Evolutionary conservation across 2,888 invertebrate species (phyloP).

Genomic region (Aphodius granarius): DNA sequence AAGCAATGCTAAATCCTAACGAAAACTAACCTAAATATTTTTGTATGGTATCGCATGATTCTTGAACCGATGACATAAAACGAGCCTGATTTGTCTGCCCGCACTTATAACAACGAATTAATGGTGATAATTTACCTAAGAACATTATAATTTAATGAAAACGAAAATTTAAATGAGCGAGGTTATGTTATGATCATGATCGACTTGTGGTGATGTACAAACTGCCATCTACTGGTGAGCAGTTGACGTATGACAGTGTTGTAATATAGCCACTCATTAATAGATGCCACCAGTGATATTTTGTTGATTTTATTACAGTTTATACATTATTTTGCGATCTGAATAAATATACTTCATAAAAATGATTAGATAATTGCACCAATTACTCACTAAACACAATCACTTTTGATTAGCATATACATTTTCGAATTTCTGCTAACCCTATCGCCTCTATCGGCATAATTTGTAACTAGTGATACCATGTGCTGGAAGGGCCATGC

Average conservation of each 20-base stretch:
- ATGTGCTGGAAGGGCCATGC: background rate
- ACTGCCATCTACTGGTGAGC: background rate
- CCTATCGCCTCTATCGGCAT: background rate
- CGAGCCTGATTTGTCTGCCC: background rate
- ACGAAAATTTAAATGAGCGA: constrained; percentile 1
- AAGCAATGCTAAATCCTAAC: background rate
- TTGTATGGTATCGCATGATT: constrained; percentile 11
- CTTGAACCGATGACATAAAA: background rate
- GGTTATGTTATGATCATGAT: background rate
- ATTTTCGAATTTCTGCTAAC: background rate
- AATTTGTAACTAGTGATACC: background rate
- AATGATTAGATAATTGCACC: background rate
- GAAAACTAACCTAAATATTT: constrained; percentile 7
- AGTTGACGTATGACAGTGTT: too few species aligned
- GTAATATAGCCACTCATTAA: background rate
- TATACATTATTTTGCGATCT: background rate
- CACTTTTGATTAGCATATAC: background rate
- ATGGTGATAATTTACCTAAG: constrained; percentile 6
- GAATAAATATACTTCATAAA: background rate
- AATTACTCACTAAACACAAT: background rate
- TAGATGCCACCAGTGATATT: background rate
- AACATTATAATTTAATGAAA: constrained; percentile 2
- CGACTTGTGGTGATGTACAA: background rate
- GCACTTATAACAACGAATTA: background rate
- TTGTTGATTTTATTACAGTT: background rate